A percentile compares a stretch with the other conserved stretches of the same genome.
These are phyloP conservation scores for Alcis repandata DNA, from an alignment of 2,888 invertebrate genomes.

Conservation along the genomic window DNA sequence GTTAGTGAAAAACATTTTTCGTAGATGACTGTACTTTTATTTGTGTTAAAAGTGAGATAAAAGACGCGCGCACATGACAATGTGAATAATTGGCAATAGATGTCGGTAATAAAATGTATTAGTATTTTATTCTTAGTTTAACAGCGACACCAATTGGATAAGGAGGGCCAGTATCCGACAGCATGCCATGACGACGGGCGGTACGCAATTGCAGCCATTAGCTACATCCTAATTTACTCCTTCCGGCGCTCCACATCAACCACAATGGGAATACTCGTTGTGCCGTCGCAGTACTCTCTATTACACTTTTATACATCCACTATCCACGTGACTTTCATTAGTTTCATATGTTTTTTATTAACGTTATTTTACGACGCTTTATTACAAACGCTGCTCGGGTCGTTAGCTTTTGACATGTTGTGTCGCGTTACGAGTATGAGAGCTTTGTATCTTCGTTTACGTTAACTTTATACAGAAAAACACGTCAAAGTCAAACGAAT, in stretches of 20 bases:
- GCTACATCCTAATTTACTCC: constrained; percentile 83
- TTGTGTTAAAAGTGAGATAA: constrained; percentile 36
- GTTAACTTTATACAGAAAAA: not conserved
- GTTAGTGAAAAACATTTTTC: constrained; percentile 30
- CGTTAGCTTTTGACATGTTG: constrained; percentile 9
- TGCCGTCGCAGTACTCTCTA: constrained; percentile 18
- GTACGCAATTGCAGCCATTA: constrained; percentile 79
- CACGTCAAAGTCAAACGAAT: constrained; percentile 15
- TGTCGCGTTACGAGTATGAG: constrained; percentile 1
- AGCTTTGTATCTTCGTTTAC: not conserved
- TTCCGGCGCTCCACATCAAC: constrained; percentile 65
- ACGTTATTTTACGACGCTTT: constrained; percentile 34
- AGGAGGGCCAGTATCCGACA: constrained; percentile 28
- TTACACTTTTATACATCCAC: constrained; percentile 7
- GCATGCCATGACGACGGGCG: constrained; percentile 31
- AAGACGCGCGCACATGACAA: constrained; percentile 35
- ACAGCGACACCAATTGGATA: constrained; percentile 28
- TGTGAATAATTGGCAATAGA: constrained; percentile 24
- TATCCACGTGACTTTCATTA: constrained; percentile 11
- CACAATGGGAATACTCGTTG: constrained; percentile 24
- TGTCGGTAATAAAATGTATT: constrained; percentile 24
- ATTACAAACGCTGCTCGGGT: constrained; percentile 9
- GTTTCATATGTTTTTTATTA: constrained; percentile 22
- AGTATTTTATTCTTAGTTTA: constrained; percentile 29
- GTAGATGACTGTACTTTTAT: constrained; percentile 30